phyloP scores from a whole-genome alignment of 23 tunicate genomes.

The Ascidia mentula region DNA sequence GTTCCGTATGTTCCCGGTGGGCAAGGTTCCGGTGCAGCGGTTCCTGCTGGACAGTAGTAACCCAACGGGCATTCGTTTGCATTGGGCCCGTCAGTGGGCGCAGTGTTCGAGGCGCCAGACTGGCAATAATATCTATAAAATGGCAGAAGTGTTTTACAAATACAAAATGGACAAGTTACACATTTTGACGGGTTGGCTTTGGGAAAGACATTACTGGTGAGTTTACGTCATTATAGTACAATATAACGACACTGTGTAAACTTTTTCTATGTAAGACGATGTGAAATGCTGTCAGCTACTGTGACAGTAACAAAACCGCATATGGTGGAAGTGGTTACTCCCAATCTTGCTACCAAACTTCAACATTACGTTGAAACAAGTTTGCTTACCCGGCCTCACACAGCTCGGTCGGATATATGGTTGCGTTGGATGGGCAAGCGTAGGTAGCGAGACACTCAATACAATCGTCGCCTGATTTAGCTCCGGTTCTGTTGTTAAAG shows the following conservation, averaged over 20 bases:
- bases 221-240: too few species aligned
- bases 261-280: not conserved
- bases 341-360: too few species aligned
- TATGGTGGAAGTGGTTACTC: too few species aligned
- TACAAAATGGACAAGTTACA: too few species aligned
- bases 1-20: constrained; percentile 76
- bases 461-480: constrained; percentile 40
- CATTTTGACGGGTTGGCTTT: too few species aligned
- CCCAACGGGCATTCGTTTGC: constrained; percentile 80
- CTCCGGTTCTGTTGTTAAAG: constrained; percentile 57
- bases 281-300: too few species aligned
- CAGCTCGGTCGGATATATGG: constrained; percentile 10
- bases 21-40: constrained; percentile 62
- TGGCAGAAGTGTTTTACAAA: too few species aligned
- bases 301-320: too few species aligned
- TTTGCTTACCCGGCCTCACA: constrained; percentile 76
- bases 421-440: constrained; percentile 56
- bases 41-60: constrained; percentile 68
- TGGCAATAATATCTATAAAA: constrained; percentile 66
- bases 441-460: constrained; percentile 59
- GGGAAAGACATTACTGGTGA: too few species aligned
- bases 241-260: not conserved
- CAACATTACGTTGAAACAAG: too few species aligned
- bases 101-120: constrained; percentile 44
- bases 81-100: constrained; percentile 59